phyloP scores from a whole-genome alignment of 2,888 invertebrate species.

The Heteromurus nitidus region DNA sequence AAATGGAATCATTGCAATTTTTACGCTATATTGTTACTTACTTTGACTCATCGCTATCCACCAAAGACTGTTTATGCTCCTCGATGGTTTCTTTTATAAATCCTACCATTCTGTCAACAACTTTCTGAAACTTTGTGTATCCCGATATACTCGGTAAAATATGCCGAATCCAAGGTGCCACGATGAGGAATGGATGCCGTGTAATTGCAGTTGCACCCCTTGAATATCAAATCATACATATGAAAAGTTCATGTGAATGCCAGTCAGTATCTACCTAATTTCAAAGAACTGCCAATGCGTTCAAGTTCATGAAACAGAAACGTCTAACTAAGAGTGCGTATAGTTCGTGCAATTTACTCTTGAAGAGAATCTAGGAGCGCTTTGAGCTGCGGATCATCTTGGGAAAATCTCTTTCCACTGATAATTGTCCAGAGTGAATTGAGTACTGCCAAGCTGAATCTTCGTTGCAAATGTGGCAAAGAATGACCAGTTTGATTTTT shows the following conservation, averaged over 20 bases:
- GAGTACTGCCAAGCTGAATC: constrained; percentile 58
- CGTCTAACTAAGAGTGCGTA: too few species aligned
- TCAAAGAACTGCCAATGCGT: too few species aligned
- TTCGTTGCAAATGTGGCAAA: constrained; percentile 16
- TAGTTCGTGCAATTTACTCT: constrained; percentile 26
- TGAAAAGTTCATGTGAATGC: background rate
- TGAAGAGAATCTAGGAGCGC: constrained; percentile 28
- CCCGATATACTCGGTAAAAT: constrained; percentile 41
- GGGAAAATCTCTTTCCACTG: constrained; percentile 48
- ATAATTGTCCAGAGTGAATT: constrained; percentile 61
- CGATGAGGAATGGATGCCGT: constrained; percentile 43
- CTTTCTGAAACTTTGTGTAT: constrained; percentile 34
- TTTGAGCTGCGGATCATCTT: constrained; percentile 55
- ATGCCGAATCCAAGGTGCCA: constrained; percentile 47
- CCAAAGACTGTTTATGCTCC: constrained; percentile 35
- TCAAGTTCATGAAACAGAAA: too few species aligned
- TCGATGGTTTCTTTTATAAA: constrained; percentile 50
- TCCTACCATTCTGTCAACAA: constrained; percentile 25
- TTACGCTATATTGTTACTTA: background rate
- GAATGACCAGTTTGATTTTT: constrained; percentile 39
- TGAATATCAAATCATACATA: background rate
- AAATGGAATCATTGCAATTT: background rate
- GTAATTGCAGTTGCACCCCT: constrained; percentile 43
- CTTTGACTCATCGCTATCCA: constrained; percentile 23
- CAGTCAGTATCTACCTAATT: background rate